These are phyloP conservation scores for Arremon brunneinucha DNA, from an alignment of 2,797 vertebrate species.

Conservation along the genomic window DNA sequence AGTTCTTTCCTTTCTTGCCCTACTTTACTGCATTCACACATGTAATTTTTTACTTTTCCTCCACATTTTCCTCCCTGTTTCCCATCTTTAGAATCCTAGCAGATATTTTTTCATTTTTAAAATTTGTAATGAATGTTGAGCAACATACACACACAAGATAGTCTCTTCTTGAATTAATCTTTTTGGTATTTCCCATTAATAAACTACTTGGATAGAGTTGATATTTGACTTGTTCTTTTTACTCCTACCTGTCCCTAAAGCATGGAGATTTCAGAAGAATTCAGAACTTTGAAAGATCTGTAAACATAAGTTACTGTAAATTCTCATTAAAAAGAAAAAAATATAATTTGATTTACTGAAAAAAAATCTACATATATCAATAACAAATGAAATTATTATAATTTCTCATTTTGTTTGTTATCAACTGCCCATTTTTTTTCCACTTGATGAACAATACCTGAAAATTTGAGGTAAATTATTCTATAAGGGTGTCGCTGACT, in stretches of 20 bases:
- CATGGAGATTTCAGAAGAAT: not conserved
- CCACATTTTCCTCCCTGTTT: not conserved
- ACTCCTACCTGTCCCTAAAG: not conserved
- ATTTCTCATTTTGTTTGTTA: not conserved
- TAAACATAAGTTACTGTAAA: not conserved
- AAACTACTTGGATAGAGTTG: not conserved
- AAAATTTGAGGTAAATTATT: not conserved
- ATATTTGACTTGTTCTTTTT: not conserved
- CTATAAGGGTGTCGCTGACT: not conserved
- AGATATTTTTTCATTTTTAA: not conserved
- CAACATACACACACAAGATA: not conserved
- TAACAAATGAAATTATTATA: not conserved
- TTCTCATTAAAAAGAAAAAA: not conserved
- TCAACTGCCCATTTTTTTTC: not conserved
- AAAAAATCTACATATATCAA: not conserved
- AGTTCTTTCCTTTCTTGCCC: not conserved
- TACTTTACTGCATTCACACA: not conserved
- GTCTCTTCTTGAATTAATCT: not conserved
- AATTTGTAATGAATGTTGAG: not conserved
- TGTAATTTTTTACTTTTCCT: not conserved
- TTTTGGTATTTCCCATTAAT: not conserved
- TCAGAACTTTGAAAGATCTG: not conserved
- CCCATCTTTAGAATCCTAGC: not conserved
- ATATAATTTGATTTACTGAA: not conserved
- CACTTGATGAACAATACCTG: not conserved